These are phyloP conservation scores for Empis stercorea DNA, from an alignment of 2,888 invertebrate species.

Conservation along the genomic window DNA sequence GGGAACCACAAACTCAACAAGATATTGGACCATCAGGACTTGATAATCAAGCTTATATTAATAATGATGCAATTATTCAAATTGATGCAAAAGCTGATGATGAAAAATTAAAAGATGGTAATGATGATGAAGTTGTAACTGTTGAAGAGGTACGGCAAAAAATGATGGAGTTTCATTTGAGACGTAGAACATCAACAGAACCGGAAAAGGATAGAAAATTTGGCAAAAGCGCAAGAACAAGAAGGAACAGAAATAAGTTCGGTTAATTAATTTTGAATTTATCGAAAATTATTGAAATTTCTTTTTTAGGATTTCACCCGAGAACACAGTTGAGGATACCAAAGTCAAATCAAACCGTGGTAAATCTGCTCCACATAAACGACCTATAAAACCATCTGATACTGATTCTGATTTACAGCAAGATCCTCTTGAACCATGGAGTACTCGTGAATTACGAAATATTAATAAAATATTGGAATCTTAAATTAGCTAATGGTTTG, in stretches of 20 bases:
- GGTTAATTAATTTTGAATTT: background rate
- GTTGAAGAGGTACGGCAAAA: slow-evolving; percentile 32
- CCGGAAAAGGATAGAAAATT: slow-evolving; percentile 26
- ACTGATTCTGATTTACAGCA: slow-evolving; percentile 35
- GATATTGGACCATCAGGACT: background rate
- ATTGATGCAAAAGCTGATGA: slow-evolving; percentile 29
- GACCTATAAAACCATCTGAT: slow-evolving; percentile 1
- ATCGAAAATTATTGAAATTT: background rate
- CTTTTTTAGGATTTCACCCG: slow-evolving; percentile 26
- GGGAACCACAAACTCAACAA: slow-evolving; percentile 10
- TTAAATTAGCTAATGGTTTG: background rate
- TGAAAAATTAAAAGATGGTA: slow-evolving; percentile 21
- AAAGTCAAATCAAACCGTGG: slow-evolving; percentile 23
- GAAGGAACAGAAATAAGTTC: slow-evolving; percentile 27
- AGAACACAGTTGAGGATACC: slow-evolving; percentile 23
- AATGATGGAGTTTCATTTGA: slow-evolving; percentile 34
- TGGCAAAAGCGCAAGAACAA: slow-evolving; percentile 27
- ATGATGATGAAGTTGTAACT: slow-evolving; percentile 28
- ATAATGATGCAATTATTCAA: slow-evolving; percentile 19
- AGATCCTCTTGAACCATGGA: slow-evolving; percentile 61
- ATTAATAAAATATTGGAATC: slow-evolving; percentile 54
- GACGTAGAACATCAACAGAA: slow-evolving; percentile 26
- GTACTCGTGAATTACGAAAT: slow-evolving; percentile 52
- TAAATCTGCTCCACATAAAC: slow-evolving; percentile 23
- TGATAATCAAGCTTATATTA: slow-evolving; percentile 6